These are phyloP conservation scores for Tenthredo livida DNA, from an alignment of 2,888 invertebrate genomes.

Conservation along the genomic window DNA sequence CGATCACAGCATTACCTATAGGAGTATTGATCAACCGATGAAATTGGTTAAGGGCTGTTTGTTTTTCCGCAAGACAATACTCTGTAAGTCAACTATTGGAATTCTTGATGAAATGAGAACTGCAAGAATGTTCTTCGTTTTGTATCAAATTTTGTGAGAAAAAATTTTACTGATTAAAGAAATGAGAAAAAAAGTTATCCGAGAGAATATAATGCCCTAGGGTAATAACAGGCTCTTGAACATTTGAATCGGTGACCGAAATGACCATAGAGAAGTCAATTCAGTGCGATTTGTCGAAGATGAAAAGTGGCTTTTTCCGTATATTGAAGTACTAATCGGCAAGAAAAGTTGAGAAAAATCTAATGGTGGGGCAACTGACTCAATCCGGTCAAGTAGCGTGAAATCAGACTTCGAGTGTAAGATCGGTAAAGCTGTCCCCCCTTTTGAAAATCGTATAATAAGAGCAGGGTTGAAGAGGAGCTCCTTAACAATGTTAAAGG, in stretches of 20 bases:
- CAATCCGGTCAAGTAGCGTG: neutral
- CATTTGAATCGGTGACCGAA: neutral
- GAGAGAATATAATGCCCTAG: neutral
- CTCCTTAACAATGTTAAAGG: slow-evolving; percentile 7
- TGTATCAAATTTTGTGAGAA: neutral
- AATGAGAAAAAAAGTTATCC: neutral
- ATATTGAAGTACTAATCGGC: neutral
- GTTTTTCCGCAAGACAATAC: too few relatives aligned
- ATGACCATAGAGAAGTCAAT: neutral
- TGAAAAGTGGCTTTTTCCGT: neutral
- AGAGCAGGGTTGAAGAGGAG: neutral
- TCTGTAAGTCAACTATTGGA: neutral
- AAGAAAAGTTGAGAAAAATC: neutral
- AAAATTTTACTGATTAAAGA: neutral
- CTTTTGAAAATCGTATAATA: neutral
- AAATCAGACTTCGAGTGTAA: neutral
- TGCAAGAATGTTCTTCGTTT: neutral
- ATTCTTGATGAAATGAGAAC: neutral
- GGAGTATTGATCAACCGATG: too few relatives aligned
- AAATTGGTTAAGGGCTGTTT: too few relatives aligned
- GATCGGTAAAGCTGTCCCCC: neutral
- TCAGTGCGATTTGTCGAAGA: neutral
- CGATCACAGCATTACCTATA: too few relatives aligned
- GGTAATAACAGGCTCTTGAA: neutral
- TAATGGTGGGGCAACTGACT: neutral